Conservation (phyloP, 2,797 vertebrate genomes). For the Chiloscyllium punctatum region DNA sequence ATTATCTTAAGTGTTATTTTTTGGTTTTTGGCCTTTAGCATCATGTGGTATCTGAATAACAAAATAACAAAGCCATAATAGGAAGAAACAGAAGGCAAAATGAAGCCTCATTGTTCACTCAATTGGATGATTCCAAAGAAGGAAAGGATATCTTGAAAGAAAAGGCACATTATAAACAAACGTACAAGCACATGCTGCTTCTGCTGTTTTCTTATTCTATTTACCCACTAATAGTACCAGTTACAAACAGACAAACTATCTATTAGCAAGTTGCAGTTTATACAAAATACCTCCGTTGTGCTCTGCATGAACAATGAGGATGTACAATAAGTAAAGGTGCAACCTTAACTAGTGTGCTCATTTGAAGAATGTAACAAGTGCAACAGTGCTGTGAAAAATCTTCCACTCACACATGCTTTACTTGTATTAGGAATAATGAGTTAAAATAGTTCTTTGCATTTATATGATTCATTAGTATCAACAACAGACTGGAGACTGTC, state of each 20-base stretch:
- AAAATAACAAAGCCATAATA: not conserved
- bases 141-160: not conserved
- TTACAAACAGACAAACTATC: not conserved
- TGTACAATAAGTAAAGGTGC: not conserved
- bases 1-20: not conserved
- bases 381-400: not conserved
- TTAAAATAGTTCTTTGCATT: not conserved
- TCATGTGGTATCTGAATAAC: not conserved
- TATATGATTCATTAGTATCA: not conserved
- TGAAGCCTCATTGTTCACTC: constrained; percentile 9
- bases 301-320: not conserved
- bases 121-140: not conserved
- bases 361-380: not conserved
- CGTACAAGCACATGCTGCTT: not conserved
- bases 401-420: not conserved
- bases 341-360: not conserved
- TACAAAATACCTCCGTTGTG: not conserved
- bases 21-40: not conserved
- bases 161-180: constrained; percentile 1
- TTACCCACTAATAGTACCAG: not conserved
- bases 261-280: not conserved
- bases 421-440: not conserved
- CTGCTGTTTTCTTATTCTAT: not conserved
- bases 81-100: not conserved
- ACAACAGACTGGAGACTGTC: not conserved